These are phyloP conservation scores for Echinometra lucunter DNA, from an alignment of 53 echinoderm and acorn worm species.

Conservation along the genomic window DNA sequence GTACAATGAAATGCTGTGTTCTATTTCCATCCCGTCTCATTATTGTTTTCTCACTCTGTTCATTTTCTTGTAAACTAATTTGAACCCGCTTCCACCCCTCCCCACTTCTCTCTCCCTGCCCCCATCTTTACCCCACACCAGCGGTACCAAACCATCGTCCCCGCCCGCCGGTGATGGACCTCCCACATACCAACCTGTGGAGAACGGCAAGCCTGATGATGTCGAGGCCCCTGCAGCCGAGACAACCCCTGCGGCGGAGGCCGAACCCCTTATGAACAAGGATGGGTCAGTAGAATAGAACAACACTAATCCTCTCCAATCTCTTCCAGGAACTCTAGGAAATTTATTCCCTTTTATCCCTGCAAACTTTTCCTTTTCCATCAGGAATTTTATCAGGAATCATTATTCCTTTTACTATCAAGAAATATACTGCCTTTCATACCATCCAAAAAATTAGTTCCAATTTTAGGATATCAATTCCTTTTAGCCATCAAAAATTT, in stretches of 20 bases:
- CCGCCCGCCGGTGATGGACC: constrained; percentile 53
- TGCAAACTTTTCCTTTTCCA: background rate
- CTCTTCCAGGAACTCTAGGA: constrained; percentile 6
- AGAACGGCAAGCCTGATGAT: constrained; percentile 65
- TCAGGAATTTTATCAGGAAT: background rate
- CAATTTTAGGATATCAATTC: too few relatives aligned
- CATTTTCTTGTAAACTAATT: constrained; percentile 44
- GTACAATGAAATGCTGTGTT: too few relatives aligned
- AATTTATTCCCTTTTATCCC: background rate
- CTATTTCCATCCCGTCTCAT: background rate
- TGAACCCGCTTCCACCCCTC: background rate
- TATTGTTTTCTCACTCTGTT: background rate
- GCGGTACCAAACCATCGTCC: constrained; percentile 49
- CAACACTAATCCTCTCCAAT: background rate
- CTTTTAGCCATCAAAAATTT: background rate
- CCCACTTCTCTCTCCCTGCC: background rate
- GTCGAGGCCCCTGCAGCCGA: background rate
- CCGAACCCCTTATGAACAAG: constrained; percentile 72
- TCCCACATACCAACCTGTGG: constrained; percentile 60
- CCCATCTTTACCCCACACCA: constrained; percentile 12
- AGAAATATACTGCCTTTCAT: background rate
- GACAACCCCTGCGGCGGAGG: constrained; percentile 53
- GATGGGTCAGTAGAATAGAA: constrained; percentile 71
- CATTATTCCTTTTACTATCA: background rate
- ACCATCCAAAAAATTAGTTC: background rate